These are phyloP conservation scores for Zygaena filipendulae DNA, from an alignment of 2,888 invertebrate genomes.

Conservation along the genomic window DNA sequence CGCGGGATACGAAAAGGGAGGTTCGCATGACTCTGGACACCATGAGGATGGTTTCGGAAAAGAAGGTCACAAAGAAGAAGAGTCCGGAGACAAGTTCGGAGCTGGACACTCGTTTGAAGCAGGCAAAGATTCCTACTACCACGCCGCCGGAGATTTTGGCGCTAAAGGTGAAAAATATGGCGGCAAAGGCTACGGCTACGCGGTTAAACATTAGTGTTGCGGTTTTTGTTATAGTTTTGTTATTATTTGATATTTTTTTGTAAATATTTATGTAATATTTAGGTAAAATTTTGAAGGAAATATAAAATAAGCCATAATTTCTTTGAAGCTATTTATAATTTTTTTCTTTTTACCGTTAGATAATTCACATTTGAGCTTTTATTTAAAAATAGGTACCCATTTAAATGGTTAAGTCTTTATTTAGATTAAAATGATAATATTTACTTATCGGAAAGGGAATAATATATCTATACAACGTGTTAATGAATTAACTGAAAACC, in stretches of 20 bases:
- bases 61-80: slow-evolving; percentile 62
- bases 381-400: no score
- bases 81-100: slow-evolving; percentile 44
- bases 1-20: slow-evolving; percentile 64
- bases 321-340: slow-evolving; percentile 10
- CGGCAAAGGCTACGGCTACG: slow-evolving; percentile 56
- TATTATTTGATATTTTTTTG: slow-evolving; percentile 46
- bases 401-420: no score
- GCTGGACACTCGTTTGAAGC: slow-evolving; percentile 59
- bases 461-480: no score
- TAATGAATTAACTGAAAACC: no score
- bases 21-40: slow-evolving; percentile 60
- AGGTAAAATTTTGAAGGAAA: no score
- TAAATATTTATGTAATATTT: no score
- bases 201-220: slow-evolving; percentile 38
- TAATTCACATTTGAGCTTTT: no score
- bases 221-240: slow-evolving; percentile 43
- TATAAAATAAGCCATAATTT: slow-evolving; percentile 35
- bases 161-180: slow-evolving; percentile 28
- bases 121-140: slow-evolving; percentile 56
- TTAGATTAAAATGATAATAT: no score
- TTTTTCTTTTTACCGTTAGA: no score
- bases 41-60: slow-evolving; percentile 54
- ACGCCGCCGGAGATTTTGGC: slow-evolving; percentile 58
- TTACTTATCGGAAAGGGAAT: no score